Base-by-base conservation (phyloP, 1,140 invertebrate species). In the Neuroterus valhalla region DNA sequence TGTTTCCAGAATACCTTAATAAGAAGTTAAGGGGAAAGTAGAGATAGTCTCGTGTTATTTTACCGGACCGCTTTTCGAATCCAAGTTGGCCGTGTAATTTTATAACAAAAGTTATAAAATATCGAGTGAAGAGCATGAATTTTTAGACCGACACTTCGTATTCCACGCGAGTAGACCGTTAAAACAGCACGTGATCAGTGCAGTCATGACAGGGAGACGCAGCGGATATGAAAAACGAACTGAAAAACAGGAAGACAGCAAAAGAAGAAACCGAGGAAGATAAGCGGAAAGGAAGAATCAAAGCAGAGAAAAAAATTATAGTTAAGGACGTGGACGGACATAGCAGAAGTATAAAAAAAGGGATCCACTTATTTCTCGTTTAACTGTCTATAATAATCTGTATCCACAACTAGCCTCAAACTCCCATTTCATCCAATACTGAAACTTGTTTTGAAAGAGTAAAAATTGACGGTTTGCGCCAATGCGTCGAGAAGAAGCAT, bases 161-260 rank as follows among this genome's bases (percentile, higher is more conserved):
- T 55, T 55, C 52, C 52, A 55, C 52, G 26, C 52, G 52, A 55
- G 52, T 55, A 55, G 52, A 21, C 52, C 21, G 52, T 55, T 55
- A 55, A 55, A 55, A 55, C 21, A 15, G 52, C 52, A 21, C 52
- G 52, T 55, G 52, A 55, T 55, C 52, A 21, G 52, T 26, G 52
- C 52, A 55, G 52, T 23, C 23, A 55, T 26, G 23, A 55, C 52
- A 55, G 52, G 26, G 52, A 55, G 23, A 26, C 12, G 52, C 52
- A 55, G 23, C 52, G 21, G 52, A 55, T 55, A 55, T 55, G 52
- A 55, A 55, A 55, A 55, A 55, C 23, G 15, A 55, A 55, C 3
- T 55, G 4, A 55, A 55, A 55, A 55, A 55, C 3, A 19, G 21
- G 10, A 21, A 23, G 11, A 55, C 26, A 15, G 52, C 23, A 23